A percentile compares a stretch with the other conserved stretches of the same genome.
phyloP scores from a whole-genome alignment of 2,113 vertebrate genomes.

The Xenopus tropicalis region UCB_Xtro_10.0 CM004445.2:81632001-81632500 shows the following conservation, averaged over 20 bases:
- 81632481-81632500: not conserved
- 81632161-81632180: too few species aligned
- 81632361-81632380: constrained; percentile 24
- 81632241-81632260: not conserved
- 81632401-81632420: not conserved
- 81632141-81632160: too few species aligned
- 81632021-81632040: too few species aligned
- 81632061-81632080: too few species aligned
- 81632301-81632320: constrained; percentile 24
- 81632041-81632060: too few species aligned
- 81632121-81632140: too few species aligned
- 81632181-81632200: too few species aligned
- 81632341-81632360: constrained; percentile 17
- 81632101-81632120: too few species aligned
- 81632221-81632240: not conserved
- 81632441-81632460: constrained; percentile 29
- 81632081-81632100: too few species aligned
- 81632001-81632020: too few species aligned
- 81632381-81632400: constrained; percentile 16
- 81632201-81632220: not conserved
- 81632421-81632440: constrained; percentile 36
- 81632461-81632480: constrained; percentile 16
- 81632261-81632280: constrained; percentile 26
- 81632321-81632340: constrained; percentile 34
- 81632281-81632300: constrained; percentile 22